A percentile compares a stretch with the other conserved stretches of the same genome.
phyloP scores from a whole-genome alignment of 2,113 vertebrate genomes.

The Columba livia region DNA sequence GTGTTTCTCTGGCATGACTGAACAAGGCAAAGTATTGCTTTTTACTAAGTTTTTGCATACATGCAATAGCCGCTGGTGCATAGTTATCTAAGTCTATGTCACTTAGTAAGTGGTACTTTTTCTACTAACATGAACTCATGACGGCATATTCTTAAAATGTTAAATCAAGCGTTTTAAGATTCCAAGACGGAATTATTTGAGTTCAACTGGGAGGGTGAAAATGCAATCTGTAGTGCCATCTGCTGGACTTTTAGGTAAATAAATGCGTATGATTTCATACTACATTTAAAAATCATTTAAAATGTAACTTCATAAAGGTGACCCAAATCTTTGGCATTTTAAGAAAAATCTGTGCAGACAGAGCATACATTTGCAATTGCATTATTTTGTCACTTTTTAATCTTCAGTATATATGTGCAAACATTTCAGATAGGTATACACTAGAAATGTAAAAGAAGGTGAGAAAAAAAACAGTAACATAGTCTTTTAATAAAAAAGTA shows the following conservation, averaged over 20 bases:
- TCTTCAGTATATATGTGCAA: neutral
- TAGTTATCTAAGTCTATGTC: neutral
- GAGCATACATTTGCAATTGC: neutral
- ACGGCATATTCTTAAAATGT: slow-evolving; percentile 26
- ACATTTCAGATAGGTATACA: neutral
- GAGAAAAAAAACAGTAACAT: neutral
- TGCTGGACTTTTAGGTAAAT: slow-evolving; percentile 60
- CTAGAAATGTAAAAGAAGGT: neutral
- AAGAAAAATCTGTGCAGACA: neutral
- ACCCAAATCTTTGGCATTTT: neutral
- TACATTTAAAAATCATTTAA: neutral
- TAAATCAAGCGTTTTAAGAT: slow-evolving; percentile 7
- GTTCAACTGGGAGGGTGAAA: neutral
- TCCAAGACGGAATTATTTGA: neutral
- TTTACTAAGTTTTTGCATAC: neutral
- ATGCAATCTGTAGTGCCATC: slow-evolving; percentile 70
- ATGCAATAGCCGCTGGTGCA: neutral
- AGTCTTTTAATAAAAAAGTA: neutral
- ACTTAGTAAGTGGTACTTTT: neutral
- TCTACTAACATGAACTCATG: neutral
- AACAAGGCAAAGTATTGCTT: neutral
- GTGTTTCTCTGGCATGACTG: neutral
- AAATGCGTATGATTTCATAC: neutral
- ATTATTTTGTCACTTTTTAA: neutral
- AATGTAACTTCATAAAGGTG: neutral